Conservation (phyloP, 2,113 vertebrate genomes). For the Petrocephalus microphthalmus region DNA sequence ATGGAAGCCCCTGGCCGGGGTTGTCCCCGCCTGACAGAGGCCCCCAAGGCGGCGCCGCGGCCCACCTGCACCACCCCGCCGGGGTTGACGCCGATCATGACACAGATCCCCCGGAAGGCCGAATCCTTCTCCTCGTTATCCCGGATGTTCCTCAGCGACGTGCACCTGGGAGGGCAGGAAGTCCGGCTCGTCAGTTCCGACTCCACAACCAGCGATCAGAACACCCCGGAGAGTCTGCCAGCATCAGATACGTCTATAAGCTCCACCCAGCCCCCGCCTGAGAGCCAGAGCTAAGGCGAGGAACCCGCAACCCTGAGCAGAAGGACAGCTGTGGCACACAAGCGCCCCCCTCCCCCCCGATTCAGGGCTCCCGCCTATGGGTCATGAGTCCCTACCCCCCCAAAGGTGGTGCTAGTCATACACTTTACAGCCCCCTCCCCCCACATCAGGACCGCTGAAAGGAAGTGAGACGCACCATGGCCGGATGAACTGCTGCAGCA, state of each 20-base stretch:
- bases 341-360: not conserved
- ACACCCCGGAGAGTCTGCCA: not conserved
- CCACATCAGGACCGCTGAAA: not conserved
- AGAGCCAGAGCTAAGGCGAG: not conserved
- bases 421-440: too few species aligned
- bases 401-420: not conserved
- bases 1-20: not conserved
- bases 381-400: not conserved
- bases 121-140: slow-evolving; percentile 96
- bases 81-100: slow-evolving; percentile 92
- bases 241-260: not conserved
- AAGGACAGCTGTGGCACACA: not conserved
- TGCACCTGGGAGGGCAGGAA: slow-evolving; percentile 65
- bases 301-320: not conserved
- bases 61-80: slow-evolving; percentile 86
- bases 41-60: not conserved
- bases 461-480: slow-evolving; percentile 71
- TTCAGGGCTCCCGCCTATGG: not conserved
- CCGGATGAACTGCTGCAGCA: slow-evolving; percentile 90
- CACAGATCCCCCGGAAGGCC: slow-evolving; percentile 86
- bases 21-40: not conserved
- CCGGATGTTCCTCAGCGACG: slow-evolving; percentile 83
- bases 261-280: not conserved
- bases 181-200: not conserved
- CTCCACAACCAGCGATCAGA: not conserved